A percentile compares a stretch with the other conserved stretches of the same genome.
Evolutionary conservation across 2,888 invertebrate species (phyloP).

Genomic region (Bombylius discolor): DNA sequence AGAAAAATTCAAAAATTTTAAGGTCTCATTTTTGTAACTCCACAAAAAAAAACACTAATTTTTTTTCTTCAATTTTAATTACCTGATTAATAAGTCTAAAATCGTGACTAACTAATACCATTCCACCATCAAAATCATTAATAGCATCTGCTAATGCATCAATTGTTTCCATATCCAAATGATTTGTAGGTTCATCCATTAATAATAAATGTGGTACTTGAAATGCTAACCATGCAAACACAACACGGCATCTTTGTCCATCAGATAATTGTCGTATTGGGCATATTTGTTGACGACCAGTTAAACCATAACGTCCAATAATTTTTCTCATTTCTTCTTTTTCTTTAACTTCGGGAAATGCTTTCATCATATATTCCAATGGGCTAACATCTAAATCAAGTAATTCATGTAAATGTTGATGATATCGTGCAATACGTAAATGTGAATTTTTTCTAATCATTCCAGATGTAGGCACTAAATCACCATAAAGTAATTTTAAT

Average conservation of each 20-base stretch:
- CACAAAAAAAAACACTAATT: not conserved
- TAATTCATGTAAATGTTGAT: slow-evolving; percentile 95
- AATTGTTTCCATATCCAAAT: slow-evolving; percentile 95
- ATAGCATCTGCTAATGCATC: slow-evolving; percentile 96
- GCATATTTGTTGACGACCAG: slow-evolving; percentile 84
- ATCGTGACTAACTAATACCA: slow-evolving; percentile 99
- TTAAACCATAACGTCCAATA: slow-evolving; percentile 93
- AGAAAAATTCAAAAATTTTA: no score
- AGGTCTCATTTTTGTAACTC: not conserved
- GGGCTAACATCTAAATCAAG: slow-evolving; percentile 90
- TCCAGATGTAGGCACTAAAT: slow-evolving; percentile 87
- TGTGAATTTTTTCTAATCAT: slow-evolving; percentile 98
- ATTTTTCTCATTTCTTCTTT: slow-evolving; percentile 98
- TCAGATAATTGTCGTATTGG: slow-evolving; percentile 60
- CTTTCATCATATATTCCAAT: slow-evolving; percentile 95
- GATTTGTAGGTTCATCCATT: slow-evolving; percentile 76
- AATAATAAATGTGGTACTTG: slow-evolving; percentile 90
- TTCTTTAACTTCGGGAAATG: slow-evolving; percentile 94
- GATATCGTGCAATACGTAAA: slow-evolving; percentile 92
- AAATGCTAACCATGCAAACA: slow-evolving; percentile 98
- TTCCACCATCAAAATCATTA: slow-evolving; percentile 94
- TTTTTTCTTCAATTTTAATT: slow-evolving; percentile 7
- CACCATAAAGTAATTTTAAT: slow-evolving; percentile 87
- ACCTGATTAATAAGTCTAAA: slow-evolving; percentile 98
- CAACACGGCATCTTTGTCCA: slow-evolving; percentile 95